Evolutionary conservation across 2,888 invertebrate species (phyloP), one percentile per base, ranked within the genome.

Genomic region (Callimorpha dominula): DNA sequence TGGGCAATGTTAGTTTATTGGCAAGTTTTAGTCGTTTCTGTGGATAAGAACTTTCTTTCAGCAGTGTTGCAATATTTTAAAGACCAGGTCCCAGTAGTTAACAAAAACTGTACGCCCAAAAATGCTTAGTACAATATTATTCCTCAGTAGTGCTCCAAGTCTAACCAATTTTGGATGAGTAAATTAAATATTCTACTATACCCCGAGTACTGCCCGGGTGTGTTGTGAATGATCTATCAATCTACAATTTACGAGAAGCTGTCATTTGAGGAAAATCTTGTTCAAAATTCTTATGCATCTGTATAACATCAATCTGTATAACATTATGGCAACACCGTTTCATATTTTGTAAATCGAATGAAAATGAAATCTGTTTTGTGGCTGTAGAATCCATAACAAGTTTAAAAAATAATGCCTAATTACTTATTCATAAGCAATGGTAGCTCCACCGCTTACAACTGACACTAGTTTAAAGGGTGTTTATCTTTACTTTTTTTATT

Each of bases 1-100:
- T 46, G 49, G 31, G 40, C n/a, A 52, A 15, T 52, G 43, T 63
- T 49, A 54, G 64, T 57, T 72, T 57, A 64, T 40, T 49, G 17
- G 17, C 17, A 2, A 68, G 20, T 31, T 68, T 52, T 17, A n/a
- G 17, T 11, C 40, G n/a, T 66, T 66, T 17, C 49, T 12, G 11
- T 17, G 17, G 5, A 52, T 40, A 17, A 11, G 49, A 50, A 12
- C n/a, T 11, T 49, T 17, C 5, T 57, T 11, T 57, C 20, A 20
- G 5, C 0, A 11, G n/a, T 54, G 4, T 54, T 20, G 54, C 9
- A 20, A 57, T 12, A n/a, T 20, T 20, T 57, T 11, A 12, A 4
- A 57, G 11, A 57, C 20, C 20, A n/a, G 11, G 20, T 57, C 20
- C 20, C 9, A 0, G 54, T 20, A n/a, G n/a, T 54, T n/a, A 17